Evolutionary conservation across 2,888 invertebrate species (phyloP).

Genomic region (Macrophya alboannulata): DNA sequence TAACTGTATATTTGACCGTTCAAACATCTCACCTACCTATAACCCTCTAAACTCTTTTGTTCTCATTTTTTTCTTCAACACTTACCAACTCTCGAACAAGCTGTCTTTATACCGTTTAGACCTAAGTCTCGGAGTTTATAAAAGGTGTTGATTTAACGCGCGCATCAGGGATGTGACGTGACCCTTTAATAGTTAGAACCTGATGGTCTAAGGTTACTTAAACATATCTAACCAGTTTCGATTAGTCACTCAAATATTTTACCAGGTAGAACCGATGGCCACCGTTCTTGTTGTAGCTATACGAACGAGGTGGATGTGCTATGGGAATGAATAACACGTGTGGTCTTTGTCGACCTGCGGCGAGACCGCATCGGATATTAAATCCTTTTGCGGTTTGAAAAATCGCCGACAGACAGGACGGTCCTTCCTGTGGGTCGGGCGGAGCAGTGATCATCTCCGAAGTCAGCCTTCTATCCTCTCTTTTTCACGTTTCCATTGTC

Average conservation of each 20-base stretch:
- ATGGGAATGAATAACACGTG: constrained; percentile 54
- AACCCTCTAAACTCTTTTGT: constrained; percentile 53
- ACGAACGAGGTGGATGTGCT: constrained; percentile 34
- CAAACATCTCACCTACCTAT: constrained; percentile 52
- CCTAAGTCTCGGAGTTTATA: constrained; percentile 20
- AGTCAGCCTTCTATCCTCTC: constrained; percentile 36
- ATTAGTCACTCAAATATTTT: constrained; percentile 55
- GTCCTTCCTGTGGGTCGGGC: constrained; percentile 48
- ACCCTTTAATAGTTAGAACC: constrained; percentile 52
- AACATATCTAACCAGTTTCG: constrained; percentile 54
- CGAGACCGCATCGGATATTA: constrained; percentile 51
- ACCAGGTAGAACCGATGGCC: constrained; percentile 45
- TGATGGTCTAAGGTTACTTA: constrained; percentile 48
- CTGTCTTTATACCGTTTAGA: constrained; percentile 52
- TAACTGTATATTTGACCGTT: constrained; percentile 49
- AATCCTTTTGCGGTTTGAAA: constrained; percentile 54
- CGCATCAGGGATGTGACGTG: constrained; percentile 53
- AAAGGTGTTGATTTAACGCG: constrained; percentile 49
- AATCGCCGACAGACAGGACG: constrained; percentile 52
- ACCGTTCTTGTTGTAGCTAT: constrained; percentile 11
- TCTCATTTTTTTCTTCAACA: constrained; percentile 44
- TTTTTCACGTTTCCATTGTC: constrained; percentile 51
- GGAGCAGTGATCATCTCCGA: constrained; percentile 50
- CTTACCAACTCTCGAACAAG: constrained; percentile 47
- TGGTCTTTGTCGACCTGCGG: constrained; percentile 50